Base-by-base conservation (phyloP, 2,797 vertebrate genomes). In the Lacerta bilineata region DNA sequence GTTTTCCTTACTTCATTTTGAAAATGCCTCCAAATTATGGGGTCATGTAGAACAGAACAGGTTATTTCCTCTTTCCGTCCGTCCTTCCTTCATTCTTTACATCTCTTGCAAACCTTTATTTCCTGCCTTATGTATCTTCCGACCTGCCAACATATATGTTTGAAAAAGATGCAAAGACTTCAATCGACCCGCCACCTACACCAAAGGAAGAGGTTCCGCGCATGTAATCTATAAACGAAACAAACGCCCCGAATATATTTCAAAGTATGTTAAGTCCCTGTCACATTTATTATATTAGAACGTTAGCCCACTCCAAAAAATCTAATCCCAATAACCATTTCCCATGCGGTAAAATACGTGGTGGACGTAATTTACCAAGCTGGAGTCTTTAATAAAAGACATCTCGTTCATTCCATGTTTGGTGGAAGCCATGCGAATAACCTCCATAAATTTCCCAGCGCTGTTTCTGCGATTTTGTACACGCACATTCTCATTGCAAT, bases 271-370 rank as follows among this genome's bases (percentile, higher is more conserved):
- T 80, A 74, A 83, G n/a, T 39, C 81, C 11, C 0, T 29, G 69
- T 88, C 84, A 8, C 25, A 55, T 78, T 90, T 59, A 77, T n/a
- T 77, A 61, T 88, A 90, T 39, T 9, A 50, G 74, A 76, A 23
- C 0, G 6, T 82, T 43, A 69, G 43, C 61, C 20, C 33, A 33
- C 33, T 2, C 50, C 79, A 2, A 36, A 33, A 50, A 55, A 64
- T 20, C 27, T 3, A 80, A 46, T 20, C 4, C 69, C 74, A 59
- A 59, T 80, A 76, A 81, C 33, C 46, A 82, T 55, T 78, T 85
- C 39, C 50, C 5, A 66, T 68, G 66, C 59, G 55, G 39, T 68
- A 76, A 89, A 82, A 80, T 33, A 59, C 2, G 33, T 5, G 20
- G 36, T 18, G 27, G 46, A 68, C 15, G 5, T 76, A 77, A 83